Percentiles rank a stretch among this genome's conserved stretches.
These are phyloP conservation scores for Dipodomys merriami DNA, from an alignment of 2,113 vertebrate species.

Conservation along the genomic window DNA sequence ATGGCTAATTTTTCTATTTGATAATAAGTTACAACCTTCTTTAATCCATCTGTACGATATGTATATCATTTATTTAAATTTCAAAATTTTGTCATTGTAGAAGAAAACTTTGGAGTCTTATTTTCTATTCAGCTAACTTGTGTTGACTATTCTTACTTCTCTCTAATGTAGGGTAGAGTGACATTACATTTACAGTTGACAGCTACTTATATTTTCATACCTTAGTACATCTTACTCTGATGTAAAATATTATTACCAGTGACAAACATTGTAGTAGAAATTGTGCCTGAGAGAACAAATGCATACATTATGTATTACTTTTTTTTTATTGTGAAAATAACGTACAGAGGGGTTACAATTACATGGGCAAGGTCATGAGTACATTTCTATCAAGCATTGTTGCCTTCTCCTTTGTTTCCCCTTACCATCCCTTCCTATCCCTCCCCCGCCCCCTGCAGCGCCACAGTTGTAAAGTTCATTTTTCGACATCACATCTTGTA, in stretches of 20 bases:
- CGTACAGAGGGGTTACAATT: too few relatives aligned
- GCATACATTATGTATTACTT: not conserved
- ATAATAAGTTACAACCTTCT: not conserved
- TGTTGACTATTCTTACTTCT: not conserved
- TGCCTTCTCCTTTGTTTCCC: too few relatives aligned
- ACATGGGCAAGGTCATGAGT: too few relatives aligned
- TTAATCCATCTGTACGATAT: not conserved
- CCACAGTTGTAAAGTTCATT: too few relatives aligned
- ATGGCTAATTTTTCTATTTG: conserved; percentile 1
- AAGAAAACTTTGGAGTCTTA: not conserved
- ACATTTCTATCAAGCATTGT: too few relatives aligned
- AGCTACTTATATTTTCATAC: conserved; percentile 26
- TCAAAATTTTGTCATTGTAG: not conserved
- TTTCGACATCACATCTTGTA: too few relatives aligned
- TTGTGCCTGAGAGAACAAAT: conserved; percentile 3
- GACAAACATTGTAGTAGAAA: not conserved
- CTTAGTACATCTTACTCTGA: not conserved
- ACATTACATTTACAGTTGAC: not conserved
- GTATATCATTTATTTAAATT: conserved; percentile 29
- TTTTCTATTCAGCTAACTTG: not conserved
- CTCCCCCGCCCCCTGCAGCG: too few relatives aligned
- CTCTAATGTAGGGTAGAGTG: not conserved
- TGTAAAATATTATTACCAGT: not conserved
- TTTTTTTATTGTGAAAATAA: too few relatives aligned
- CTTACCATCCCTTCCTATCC: too few relatives aligned